These are phyloP conservation scores for Pyralis farinalis DNA, from an alignment of 2,888 invertebrate genomes.

Conservation along the genomic window DNA sequence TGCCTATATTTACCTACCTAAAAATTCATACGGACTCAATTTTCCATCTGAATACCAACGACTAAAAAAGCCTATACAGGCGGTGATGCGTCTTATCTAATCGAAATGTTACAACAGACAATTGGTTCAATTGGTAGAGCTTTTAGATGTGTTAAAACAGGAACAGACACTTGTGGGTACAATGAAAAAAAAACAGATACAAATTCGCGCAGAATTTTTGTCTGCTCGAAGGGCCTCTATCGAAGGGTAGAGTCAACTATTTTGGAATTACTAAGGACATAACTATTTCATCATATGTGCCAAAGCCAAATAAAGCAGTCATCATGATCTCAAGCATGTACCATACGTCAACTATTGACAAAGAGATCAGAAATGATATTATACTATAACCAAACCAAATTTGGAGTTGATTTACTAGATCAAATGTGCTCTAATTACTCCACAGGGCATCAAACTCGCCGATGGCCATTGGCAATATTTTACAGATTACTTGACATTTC, in stretches of 20 bases:
- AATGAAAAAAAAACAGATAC: conserved; percentile 15
- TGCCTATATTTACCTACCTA: conserved; percentile 19
- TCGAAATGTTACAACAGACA: conserved; percentile 18
- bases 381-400: conserved; percentile 16
- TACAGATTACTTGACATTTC: conserved; percentile 16
- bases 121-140: conserved; percentile 16
- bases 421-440: conserved; percentile 15
- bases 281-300: conserved; percentile 14
- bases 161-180: conserved; percentile 15
- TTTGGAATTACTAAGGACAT: conserved; percentile 19
- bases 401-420: conserved; percentile 15
- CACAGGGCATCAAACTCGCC: conserved; percentile 10
- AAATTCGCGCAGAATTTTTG: conserved; percentile 15
- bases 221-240: conserved; percentile 11
- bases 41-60: conserved; percentile 13
- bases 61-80: conserved; percentile 15
- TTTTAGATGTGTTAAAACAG: conserved; percentile 10
- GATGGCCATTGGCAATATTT: conserved; percentile 17
- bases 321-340: conserved; percentile 13
- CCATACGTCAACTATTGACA: conserved; percentile 10
- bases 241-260: conserved; percentile 11
- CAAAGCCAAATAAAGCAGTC: conserved; percentile 16
- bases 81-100: conserved; percentile 17
- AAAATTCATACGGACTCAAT: conserved; percentile 17
- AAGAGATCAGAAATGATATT: conserved; percentile 15